Conservation (phyloP, 2,797 vertebrate species). For the Protonibea diacanthus region DNA sequence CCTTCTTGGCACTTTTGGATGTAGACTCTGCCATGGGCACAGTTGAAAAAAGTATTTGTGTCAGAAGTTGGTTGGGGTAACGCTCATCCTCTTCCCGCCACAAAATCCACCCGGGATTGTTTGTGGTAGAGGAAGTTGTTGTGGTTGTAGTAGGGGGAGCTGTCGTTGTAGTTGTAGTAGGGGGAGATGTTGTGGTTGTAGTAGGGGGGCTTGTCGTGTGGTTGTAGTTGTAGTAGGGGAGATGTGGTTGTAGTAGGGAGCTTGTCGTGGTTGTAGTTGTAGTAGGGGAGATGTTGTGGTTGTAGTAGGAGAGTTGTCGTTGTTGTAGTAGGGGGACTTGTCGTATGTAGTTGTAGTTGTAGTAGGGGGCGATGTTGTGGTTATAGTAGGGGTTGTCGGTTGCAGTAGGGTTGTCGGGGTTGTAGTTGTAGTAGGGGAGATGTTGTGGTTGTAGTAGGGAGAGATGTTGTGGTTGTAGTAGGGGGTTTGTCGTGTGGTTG, state of each 20-base stretch:
- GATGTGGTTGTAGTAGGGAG: neutral
- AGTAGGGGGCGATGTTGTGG: neutral
- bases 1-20: accelerated
- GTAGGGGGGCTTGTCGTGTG: neutral
- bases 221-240: neutral
- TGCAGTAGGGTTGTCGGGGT: no score
- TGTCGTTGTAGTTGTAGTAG: no score
- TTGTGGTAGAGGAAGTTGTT: no score
- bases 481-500: no score
- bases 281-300: neutral
- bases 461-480: neutral
- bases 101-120: neutral
- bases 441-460: neutral
- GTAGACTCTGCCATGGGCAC: accelerated
- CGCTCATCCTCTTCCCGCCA: accelerated
- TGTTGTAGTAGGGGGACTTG: neutral
- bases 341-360: neutral
- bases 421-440: no score
- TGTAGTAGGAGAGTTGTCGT: neutral
- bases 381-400: no score
- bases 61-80: neutral
- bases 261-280: neutral
- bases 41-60: neutral
- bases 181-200: neutral
- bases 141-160: no score